Evolutionary conservation across 2,113 vertebrate species (phyloP).

Genomic region (Microcebus jonahi): DNA sequence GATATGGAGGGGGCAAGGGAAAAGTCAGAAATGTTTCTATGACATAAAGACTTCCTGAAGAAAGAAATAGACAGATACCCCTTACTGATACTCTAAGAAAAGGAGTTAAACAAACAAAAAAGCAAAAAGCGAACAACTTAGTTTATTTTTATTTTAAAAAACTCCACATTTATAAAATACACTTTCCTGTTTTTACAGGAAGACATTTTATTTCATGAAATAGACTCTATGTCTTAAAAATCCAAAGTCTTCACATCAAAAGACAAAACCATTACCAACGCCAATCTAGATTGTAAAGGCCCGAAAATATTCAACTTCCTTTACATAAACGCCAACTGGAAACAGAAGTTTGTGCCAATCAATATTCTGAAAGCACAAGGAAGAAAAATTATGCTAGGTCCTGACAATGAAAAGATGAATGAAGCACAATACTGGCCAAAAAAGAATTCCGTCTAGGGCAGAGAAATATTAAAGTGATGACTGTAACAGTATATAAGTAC

Average conservation of each 20-base stretch:
- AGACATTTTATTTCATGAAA: constrained; percentile 12
- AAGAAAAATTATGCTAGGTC: neutral
- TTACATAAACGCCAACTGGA: constrained; percentile 10
- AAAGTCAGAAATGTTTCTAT: neutral
- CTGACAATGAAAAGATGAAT: constrained; percentile 18
- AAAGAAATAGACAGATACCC: neutral
- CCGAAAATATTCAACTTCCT: constrained; percentile 13
- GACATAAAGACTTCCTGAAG: neutral
- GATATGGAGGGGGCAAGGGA: neutral
- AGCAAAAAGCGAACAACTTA: neutral
- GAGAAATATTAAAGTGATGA: neutral
- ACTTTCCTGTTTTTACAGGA: neutral
- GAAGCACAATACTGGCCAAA: neutral
- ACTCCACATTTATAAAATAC: neutral
- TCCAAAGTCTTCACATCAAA: neutral
- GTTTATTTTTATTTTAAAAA: constrained; percentile 6
- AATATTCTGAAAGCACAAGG: neutral
- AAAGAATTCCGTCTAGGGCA: neutral
- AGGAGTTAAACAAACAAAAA: neutral
- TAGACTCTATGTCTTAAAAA: constrained; percentile 14
- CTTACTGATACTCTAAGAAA: neutral
- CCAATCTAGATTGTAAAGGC: neutral
- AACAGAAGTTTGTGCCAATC: neutral
- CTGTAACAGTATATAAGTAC: neutral
- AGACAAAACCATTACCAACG: neutral